These are phyloP conservation scores for Mellivora capensis DNA, from an alignment of 2,113 vertebrate species.

Conservation along the genomic window DNA sequence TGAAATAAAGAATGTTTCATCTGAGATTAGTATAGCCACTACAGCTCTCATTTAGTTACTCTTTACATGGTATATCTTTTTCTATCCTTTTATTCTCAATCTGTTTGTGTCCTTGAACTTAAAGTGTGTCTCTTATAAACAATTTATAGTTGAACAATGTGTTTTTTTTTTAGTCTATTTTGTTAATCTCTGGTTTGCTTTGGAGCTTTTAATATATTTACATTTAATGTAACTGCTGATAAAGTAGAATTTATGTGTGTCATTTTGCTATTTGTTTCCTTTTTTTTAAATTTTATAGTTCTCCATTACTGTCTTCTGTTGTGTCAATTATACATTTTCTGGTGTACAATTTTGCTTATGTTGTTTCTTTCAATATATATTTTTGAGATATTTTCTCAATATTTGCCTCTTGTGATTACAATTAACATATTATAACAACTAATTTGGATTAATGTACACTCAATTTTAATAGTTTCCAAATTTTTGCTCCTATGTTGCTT, in stretches of 20 bases:
- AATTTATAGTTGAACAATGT: neutral
- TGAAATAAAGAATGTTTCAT: neutral
- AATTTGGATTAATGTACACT: neutral
- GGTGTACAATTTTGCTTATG: neutral
- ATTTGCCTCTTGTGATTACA: neutral
- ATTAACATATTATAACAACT: neutral
- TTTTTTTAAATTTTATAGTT: neutral
- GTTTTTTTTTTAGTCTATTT: neutral
- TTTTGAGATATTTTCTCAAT: neutral
- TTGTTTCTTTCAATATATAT: neutral
- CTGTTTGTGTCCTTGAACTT: neutral
- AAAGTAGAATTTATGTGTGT: neutral
- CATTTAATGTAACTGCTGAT: neutral
- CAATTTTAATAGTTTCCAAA: neutral
- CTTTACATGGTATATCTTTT: neutral
- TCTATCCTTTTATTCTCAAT: neutral
- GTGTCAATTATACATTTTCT: neutral
- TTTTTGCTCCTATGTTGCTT: neutral
- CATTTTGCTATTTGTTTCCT: neutral
- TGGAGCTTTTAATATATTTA: neutral
- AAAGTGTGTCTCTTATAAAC: neutral
- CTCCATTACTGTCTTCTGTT: neutral
- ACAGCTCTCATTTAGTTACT: neutral
- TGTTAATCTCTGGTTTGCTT: neutral
- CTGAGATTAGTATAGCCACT: neutral